Conservation (phyloP, 2,888 invertebrate species). For the Epiblema foenella region DNA sequence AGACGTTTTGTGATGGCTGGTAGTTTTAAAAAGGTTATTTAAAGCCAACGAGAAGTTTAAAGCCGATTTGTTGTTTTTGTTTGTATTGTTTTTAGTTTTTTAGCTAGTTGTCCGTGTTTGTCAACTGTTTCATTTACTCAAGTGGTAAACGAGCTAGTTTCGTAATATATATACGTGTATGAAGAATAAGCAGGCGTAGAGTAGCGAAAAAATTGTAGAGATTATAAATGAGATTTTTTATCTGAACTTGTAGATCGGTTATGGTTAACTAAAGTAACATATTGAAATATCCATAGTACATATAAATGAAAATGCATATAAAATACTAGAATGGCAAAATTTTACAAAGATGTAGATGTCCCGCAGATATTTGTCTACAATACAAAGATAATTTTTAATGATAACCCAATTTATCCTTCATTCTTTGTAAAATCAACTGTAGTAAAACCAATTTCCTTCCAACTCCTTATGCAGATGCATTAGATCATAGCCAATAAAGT, state of each 20-base stretch:
- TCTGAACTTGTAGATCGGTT: too few relatives aligned
- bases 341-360: too few relatives aligned
- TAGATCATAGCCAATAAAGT: conserved; percentile 44
- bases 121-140: background rate
- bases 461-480: conserved; percentile 46
- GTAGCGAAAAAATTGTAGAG: too few relatives aligned
- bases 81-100: too few relatives aligned
- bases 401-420: background rate
- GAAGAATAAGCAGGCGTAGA: too few relatives aligned
- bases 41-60: background rate
- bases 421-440: background rate
- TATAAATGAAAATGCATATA: too few relatives aligned
- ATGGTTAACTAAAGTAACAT: too few relatives aligned
- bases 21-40: background rate
- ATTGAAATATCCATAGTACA: too few relatives aligned
- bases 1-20: background rate
- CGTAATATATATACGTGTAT: too few relatives aligned
- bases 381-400: background rate
- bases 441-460: conserved; percentile 15
- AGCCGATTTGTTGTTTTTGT: background rate
- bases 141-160: too few relatives aligned
- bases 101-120: background rate
- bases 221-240: too few relatives aligned
- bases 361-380: background rate
- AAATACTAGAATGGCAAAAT: too few relatives aligned